Evolutionary conservation across 2,113 vertebrate species (phyloP).

Genomic region (Salminus brasiliensis): DNA sequence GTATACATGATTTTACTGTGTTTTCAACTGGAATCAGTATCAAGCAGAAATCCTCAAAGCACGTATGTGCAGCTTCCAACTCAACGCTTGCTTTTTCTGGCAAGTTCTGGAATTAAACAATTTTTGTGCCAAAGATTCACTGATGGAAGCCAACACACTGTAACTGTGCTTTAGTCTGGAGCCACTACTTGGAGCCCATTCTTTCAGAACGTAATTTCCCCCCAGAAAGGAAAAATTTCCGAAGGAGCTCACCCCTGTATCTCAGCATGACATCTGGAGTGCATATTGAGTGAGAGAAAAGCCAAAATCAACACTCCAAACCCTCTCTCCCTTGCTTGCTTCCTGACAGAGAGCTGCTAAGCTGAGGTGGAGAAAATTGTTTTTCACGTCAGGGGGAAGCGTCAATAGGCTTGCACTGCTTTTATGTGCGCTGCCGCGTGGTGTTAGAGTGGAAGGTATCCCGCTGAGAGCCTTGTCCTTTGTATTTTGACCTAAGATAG

Average conservation of each 20-base stretch:
- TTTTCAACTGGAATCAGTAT: too few species aligned
- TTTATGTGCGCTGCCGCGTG: background rate
- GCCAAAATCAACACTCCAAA: conserved; percentile 29
- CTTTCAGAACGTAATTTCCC: background rate
- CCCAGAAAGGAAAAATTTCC: background rate
- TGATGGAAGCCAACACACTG: background rate
- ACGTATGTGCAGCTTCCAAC: background rate
- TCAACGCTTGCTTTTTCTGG: background rate
- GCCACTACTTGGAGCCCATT: background rate
- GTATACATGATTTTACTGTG: too few species aligned
- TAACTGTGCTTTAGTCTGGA: background rate
- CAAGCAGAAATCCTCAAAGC: background rate
- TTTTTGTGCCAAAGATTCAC: background rate
- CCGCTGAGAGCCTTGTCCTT: background rate
- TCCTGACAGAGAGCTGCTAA: background rate
- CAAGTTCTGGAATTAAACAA: background rate
- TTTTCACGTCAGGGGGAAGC: conserved; percentile 33
- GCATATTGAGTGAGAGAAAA: conserved; percentile 62
- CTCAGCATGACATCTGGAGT: conserved; percentile 46
- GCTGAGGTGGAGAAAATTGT: conserved; percentile 6
- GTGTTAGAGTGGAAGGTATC: background rate
- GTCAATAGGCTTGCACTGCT: background rate
- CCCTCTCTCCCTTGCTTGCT: background rate
- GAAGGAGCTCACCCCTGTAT: conserved; percentile 29
- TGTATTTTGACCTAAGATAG: background rate